These are phyloP conservation scores for Gryllus longicercus DNA, from an alignment of 2,888 invertebrate species.

Conservation along the genomic window DNA sequence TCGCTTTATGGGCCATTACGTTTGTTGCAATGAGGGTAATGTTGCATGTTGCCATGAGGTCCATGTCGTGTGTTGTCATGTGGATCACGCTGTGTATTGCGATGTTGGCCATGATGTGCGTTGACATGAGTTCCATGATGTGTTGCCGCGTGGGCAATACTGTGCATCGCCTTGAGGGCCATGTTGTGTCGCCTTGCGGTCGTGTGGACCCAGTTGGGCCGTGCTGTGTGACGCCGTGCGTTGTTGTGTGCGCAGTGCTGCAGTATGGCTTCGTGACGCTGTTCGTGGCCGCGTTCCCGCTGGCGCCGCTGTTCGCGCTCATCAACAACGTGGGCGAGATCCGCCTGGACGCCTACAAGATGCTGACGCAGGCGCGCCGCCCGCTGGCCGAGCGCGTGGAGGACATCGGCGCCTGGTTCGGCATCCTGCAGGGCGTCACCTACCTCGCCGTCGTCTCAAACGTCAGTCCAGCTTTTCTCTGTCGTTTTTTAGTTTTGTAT, in stretches of 20 bases:
- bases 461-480: constrained; percentile 51
- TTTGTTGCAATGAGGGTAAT: too few species aligned
- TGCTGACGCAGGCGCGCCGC: constrained; percentile 88
- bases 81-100: too few species aligned
- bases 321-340: constrained; percentile 96
- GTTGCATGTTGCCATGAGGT: too few species aligned
- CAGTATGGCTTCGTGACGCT: constrained; percentile 97
- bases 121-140: too few species aligned
- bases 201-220: too few species aligned
- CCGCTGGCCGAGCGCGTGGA: constrained; percentile 87
- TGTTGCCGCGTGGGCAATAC: too few species aligned
- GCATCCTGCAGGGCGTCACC: constrained; percentile 85
- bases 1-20: too few species aligned
- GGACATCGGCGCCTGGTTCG: constrained; percentile 91
- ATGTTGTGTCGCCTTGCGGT: too few species aligned
- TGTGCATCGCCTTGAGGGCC: too few species aligned
- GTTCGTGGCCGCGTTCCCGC: constrained; percentile 94
- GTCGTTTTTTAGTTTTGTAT: background rate
- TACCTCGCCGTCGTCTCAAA: constrained; percentile 85
- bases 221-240: too few species aligned
- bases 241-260: constrained; percentile 61
- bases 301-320: constrained; percentile 92
- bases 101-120: too few species aligned
- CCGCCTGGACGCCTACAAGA: constrained; percentile 90
- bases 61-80: too few species aligned